phyloP scores from a whole-genome alignment of 2,797 vertebrate genomes.

The Borostomias antarcticus region DNA sequence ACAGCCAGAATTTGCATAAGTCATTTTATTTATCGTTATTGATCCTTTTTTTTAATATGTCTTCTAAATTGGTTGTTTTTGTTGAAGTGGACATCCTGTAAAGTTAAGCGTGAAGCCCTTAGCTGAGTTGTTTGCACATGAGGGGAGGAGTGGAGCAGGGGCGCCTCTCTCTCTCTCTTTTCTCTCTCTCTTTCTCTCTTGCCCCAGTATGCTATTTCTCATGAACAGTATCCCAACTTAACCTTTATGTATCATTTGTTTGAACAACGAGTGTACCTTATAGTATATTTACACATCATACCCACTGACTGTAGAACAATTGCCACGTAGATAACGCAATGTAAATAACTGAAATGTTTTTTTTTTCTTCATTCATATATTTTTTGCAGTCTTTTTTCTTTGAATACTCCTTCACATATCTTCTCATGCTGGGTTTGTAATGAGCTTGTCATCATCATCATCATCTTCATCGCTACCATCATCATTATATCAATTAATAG shows the following conservation, averaged over 20 bases:
- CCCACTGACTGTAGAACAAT: conserved; percentile 67
- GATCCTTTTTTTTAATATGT: conserved; percentile 73
- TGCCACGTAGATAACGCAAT: conserved; percentile 73
- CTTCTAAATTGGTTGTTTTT: conserved; percentile 63
- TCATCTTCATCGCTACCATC: not conserved
- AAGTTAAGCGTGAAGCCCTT: conserved; percentile 86
- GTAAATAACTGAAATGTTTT: conserved; percentile 64
- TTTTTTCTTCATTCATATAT: conserved; percentile 44
- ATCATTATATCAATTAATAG: conserved; percentile 59
- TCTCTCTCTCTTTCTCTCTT: conserved; percentile 53
- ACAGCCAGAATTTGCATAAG: conserved; percentile 81
- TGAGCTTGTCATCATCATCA: conserved; percentile 42
- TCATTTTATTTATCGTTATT: conserved; percentile 83
- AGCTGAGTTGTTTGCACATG: conserved; percentile 81
- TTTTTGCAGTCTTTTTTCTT: conserved; percentile 54
- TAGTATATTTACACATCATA: conserved; percentile 81
- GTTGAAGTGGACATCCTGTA: conserved; percentile 85
- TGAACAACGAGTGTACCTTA: conserved; percentile 74
- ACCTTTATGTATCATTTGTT: conserved; percentile 67
- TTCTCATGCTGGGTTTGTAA: conserved; percentile 50
- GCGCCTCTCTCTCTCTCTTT: conserved; percentile 35
- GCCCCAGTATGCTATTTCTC: not conserved
- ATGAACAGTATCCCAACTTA: conserved; percentile 54
- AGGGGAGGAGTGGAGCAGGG: conserved; percentile 56
- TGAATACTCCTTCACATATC: conserved; percentile 45